phyloP scores from a whole-genome alignment of 2,888 invertebrate species.

The Trissolcus brochymenae region DNA sequence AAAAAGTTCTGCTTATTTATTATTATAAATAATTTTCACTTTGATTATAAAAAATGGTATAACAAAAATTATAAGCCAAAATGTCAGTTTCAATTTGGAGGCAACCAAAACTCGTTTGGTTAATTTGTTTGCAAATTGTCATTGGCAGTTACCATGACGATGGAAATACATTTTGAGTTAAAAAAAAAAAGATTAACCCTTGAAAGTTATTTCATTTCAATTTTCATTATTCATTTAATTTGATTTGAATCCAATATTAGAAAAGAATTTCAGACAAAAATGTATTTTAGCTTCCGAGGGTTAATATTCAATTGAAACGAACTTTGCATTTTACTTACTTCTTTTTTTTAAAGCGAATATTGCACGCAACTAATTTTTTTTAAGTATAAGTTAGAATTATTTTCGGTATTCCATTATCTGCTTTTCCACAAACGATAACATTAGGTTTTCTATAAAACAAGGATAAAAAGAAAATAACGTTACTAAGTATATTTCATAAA shows the following conservation, averaged over 20 bases:
- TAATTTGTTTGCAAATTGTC: not conserved
- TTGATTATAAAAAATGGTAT: not conserved
- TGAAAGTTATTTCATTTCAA: not conserved
- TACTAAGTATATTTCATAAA: not conserved
- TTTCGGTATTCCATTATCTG: slow-evolving; percentile 78
- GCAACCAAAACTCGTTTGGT: not conserved
- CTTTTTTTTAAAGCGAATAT: not conserved
- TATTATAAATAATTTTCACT: no score
- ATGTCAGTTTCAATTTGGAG: not conserved
- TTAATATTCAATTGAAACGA: slow-evolving; percentile 1
- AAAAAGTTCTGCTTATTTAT: no score
- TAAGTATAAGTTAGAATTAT: slow-evolving; percentile 78
- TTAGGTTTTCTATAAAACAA: slow-evolving; percentile 75
- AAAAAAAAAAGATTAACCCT: not conserved
- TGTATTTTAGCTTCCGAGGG: slow-evolving; percentile 74
- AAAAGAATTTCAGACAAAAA: not conserved
- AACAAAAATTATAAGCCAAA: not conserved
- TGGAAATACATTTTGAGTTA: not conserved
- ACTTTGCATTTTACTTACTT: slow-evolving; percentile 1
- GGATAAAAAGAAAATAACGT: not conserved
- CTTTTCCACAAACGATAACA: slow-evolving; percentile 78
- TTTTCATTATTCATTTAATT: not conserved
- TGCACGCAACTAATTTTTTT: slow-evolving; percentile 60
- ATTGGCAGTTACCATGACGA: not conserved
- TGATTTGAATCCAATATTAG: not conserved